These are phyloP conservation scores for Drosophila sp. DNA, from an alignment of 1,140 invertebrate species.

Conservation along the genomic window DNA sequence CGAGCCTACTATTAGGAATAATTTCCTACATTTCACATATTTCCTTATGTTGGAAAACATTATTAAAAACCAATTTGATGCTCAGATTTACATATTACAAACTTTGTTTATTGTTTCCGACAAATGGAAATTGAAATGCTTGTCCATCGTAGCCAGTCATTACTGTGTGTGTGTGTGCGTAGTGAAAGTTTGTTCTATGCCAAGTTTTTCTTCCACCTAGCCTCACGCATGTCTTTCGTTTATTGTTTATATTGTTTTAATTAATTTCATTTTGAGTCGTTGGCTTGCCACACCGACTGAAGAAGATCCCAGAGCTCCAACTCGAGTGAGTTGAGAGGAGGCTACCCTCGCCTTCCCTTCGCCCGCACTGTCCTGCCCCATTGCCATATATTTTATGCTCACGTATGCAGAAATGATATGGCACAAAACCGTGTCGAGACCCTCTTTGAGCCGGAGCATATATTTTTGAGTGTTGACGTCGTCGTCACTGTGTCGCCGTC, in stretches of 20 bases:
- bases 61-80: no score
- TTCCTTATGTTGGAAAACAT: no score
- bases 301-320: not conserved
- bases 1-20: no score
- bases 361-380: not conserved
- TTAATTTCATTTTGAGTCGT: constrained; percentile 68
- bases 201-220: constrained; percentile 10
- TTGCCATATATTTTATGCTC: constrained; percentile 56
- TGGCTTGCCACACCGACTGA: constrained; percentile 47
- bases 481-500: constrained; percentile 28
- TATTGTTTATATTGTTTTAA: constrained; percentile 74
- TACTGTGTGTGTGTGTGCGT: constrained; percentile 6
- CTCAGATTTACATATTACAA: no score
- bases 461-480: constrained; percentile 26
- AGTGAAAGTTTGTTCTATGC: not conserved
- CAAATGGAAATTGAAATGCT: not conserved
- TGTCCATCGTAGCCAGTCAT: constrained; percentile 8
- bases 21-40: no score
- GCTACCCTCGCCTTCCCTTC: not conserved
- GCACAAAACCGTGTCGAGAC: constrained; percentile 30
- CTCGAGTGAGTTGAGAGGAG: not conserved
- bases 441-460: constrained; percentile 10
- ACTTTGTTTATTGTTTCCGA: no score
- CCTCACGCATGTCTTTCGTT: constrained; percentile 30
- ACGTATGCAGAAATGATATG: constrained; percentile 67